Evolutionary conservation across 2,888 invertebrate genomes (phyloP), one percentile per base, ranked within the genome.

Genomic region (Mesodorylaimus sp.): DNA sequence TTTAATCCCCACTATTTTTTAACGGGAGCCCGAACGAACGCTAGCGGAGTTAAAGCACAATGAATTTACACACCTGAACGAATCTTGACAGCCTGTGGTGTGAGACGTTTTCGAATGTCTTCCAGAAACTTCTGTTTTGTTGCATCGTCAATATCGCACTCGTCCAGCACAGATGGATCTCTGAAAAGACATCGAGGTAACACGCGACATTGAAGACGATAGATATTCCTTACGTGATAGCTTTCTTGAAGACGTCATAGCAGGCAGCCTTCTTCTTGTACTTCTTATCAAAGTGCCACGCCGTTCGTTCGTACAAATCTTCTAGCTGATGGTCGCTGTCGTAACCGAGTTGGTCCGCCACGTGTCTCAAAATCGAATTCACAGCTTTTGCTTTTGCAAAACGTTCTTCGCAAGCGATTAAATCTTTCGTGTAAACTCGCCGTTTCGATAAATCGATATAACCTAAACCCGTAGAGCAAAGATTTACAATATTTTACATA

Each of bases 371-470:
- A 66, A 99, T 91, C 10, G 93, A 93, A 72, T 93, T 95, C 1
- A 74, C 71, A n/a, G 51, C 50, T 52, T 65, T 64, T 28, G 63
- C 64, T 73, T 93, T 95, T 2, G 95, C 87, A 71, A 86, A 97
- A 63, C 95, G 78, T 67, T 97, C 95, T 62, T 93, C 95, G 70
- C 97, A 99, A 69, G 89, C 89, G 61, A 88, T 83, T 52, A 95
- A 84, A 70, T 99, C 97, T 70, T 97, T 97, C 0, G 86, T 81
- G 1, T 93, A 93, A 1, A 97, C 97, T 71, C 97, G 79, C 68
- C 97, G 79, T 73, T 99, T 99, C 55, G 95, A 97, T 61, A 99
- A 77, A 77, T 99, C 97, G 68, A 99, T 99, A 70, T 99, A 99
- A 64, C 86, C 85, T 85, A 67, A 3, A 68, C n/a, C n/a, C n/a